Evolutionary conservation across 2,888 invertebrate species (phyloP).

Genomic region (Drosophila barbarae): DNA sequence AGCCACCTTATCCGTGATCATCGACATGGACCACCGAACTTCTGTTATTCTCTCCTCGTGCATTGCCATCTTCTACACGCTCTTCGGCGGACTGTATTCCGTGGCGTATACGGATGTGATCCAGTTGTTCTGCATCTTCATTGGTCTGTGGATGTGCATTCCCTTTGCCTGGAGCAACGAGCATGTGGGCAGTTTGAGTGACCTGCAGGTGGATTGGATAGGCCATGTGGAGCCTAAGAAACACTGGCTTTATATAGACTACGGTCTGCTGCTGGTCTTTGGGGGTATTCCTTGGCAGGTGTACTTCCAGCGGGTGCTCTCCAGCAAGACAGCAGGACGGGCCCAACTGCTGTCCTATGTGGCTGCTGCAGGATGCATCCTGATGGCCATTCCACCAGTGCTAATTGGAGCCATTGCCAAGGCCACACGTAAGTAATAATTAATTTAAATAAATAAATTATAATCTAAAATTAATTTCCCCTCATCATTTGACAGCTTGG

Average conservation of each 20-base stretch:
- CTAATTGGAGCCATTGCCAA: constrained; percentile 98
- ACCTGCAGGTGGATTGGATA: constrained; percentile 94
- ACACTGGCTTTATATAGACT: constrained; percentile 92
- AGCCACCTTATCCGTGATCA: constrained; percentile 97
- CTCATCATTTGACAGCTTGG: constrained; percentile 86
- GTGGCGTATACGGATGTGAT: constrained; percentile 99
- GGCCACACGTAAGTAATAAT: constrained; percentile 87
- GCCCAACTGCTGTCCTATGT: constrained; percentile 97
- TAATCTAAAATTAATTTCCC: neutral
- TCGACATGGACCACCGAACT: constrained; percentile 95
- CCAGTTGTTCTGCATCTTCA: constrained; percentile 98
- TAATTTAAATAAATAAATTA: neutral
- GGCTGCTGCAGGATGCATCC: constrained; percentile 95
- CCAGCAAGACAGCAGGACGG: constrained; percentile 95
- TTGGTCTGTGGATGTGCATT: constrained; percentile 98
- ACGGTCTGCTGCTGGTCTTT: constrained; percentile 92
- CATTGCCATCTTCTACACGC: constrained; percentile 98
- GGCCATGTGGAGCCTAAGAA: constrained; percentile 87
- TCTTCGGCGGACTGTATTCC: constrained; percentile 98
- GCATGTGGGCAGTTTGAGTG: constrained; percentile 89
- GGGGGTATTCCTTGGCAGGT: constrained; percentile 99
- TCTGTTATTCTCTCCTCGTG: constrained; percentile 97
- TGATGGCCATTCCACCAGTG: constrained; percentile 98
- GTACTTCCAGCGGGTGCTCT: constrained; percentile 98
- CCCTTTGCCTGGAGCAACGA: constrained; percentile 96